These are phyloP conservation scores for Camponotus vicinus DNA, from an alignment of 1,140 invertebrate genomes.

Conservation along the genomic window DNA sequence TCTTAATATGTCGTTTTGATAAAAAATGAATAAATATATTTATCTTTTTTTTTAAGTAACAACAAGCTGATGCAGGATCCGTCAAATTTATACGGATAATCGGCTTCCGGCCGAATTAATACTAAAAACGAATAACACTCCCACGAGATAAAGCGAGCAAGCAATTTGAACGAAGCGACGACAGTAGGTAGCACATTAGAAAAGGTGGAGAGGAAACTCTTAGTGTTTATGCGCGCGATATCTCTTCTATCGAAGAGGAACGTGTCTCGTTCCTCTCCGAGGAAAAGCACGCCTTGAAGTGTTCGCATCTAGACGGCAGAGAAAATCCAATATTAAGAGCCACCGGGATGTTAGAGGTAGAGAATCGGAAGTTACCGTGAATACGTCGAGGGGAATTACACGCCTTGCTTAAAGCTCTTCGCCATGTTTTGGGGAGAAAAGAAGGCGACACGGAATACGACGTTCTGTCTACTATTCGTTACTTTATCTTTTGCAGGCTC, in stretches of 20 bases:
- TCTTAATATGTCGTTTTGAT: too few relatives aligned
- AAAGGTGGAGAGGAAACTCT: neutral
- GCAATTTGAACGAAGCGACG: conserved; percentile 45
- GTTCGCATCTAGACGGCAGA: conserved; percentile 70
- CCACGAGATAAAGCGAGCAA: conserved; percentile 36
- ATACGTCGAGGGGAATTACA: conserved; percentile 67
- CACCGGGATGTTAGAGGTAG: conserved; percentile 24
- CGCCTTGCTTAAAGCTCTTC: conserved; percentile 47
- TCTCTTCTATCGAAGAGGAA: neutral
- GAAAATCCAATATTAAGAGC: conserved; percentile 78
- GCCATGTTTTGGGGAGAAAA: conserved; percentile 28
- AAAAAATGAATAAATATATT: neutral
- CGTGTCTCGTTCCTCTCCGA: neutral
- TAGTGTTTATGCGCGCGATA: conserved; percentile 43
- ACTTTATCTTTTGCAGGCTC: neutral
- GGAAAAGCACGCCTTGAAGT: conserved; percentile 39
- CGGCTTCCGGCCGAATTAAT: conserved; percentile 37
- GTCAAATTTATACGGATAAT: conserved; percentile 40
- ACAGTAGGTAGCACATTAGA: conserved; percentile 25
- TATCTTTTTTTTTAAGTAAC: neutral
- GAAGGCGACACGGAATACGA: conserved; percentile 2
- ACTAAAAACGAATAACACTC: conserved; percentile 15
- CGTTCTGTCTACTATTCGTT: neutral
- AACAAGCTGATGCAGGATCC: neutral
- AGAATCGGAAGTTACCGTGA: conserved; percentile 54